Percentiles rank a stretch among this genome's conserved stretches.
These are phyloP conservation scores for Girardinichthys multiradiatus DNA, from an alignment of 2,113 vertebrate genomes.

Conservation along the genomic window DNA sequence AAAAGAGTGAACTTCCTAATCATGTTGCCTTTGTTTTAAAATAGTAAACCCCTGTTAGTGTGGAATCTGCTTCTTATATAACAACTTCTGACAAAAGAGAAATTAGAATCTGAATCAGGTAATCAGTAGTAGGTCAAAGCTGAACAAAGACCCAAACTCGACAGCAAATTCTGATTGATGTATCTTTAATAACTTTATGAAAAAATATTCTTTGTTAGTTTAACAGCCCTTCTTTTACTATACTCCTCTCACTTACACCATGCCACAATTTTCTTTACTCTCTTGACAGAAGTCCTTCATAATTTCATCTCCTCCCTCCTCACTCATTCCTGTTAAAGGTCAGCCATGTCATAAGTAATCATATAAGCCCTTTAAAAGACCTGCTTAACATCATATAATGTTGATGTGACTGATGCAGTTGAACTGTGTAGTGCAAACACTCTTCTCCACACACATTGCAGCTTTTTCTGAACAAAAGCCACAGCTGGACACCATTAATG, in stretches of 20 bases:
- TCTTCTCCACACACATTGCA: slow-evolving; percentile 5
- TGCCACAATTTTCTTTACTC: slow-evolving; percentile 27
- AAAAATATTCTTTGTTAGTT: not conserved
- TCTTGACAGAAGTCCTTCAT: slow-evolving; percentile 24
- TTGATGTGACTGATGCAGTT: slow-evolving; percentile 7
- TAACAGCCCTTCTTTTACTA: not conserved
- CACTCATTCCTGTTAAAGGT: slow-evolving; percentile 20
- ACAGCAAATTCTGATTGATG: too few relatives aligned
- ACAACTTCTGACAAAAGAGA: too few relatives aligned
- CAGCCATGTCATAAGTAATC: slow-evolving; percentile 10
- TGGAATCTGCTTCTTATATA: too few relatives aligned
- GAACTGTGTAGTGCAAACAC: not conserved
- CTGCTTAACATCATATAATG: slow-evolving; percentile 10
- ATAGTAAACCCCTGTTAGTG: too few relatives aligned
- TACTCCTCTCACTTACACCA: not conserved
- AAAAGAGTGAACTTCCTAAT: too few relatives aligned
- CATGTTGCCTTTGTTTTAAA: too few relatives aligned
- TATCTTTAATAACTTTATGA: too few relatives aligned
- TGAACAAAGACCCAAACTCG: too few relatives aligned
- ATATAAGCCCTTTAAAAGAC: not conserved
- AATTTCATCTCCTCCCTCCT: too few relatives aligned
- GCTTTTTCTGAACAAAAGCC: slow-evolving; percentile 14
- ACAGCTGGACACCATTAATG: slow-evolving; percentile 32
- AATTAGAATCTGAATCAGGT: too few relatives aligned
- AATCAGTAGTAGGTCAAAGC: too few relatives aligned